A percentile compares a stretch with the other conserved stretches of the same genome.
These are phyloP conservation scores for Platyrinchus mystaceus DNA, from an alignment of 2,797 vertebrate genomes.

Conservation along the genomic window DNA sequence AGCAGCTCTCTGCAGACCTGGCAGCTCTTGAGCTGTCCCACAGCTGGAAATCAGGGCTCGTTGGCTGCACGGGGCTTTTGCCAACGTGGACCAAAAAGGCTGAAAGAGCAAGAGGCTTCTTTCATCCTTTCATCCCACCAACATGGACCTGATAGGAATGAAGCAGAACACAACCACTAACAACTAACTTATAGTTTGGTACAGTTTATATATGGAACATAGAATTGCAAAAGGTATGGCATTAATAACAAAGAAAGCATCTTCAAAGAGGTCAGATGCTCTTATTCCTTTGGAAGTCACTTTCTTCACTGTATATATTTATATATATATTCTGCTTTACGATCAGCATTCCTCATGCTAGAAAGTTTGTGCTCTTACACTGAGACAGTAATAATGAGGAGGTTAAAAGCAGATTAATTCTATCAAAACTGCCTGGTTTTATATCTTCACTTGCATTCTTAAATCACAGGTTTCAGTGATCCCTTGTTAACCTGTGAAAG, in stretches of 20 bases:
- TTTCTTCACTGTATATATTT: not conserved
- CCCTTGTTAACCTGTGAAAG: not conserved
- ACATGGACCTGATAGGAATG: accelerated
- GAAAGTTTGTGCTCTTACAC: not conserved
- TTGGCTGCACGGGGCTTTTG: not conserved
- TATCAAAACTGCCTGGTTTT: not conserved
- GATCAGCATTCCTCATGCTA: not conserved
- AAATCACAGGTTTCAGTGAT: not conserved
- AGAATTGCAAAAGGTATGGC: not conserved
- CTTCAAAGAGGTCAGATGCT: not conserved
- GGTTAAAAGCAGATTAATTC: not conserved
- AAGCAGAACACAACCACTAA: not conserved
- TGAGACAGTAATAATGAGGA: not conserved
- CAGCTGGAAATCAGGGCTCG: not conserved
- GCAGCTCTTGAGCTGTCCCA: not conserved
- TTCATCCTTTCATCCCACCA: not conserved
- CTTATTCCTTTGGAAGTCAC: not conserved
- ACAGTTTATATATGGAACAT: not conserved
- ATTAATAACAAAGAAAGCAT: not conserved
- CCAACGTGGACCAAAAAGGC: not conserved
- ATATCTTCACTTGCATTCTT: not conserved
- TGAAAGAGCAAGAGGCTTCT: not conserved
- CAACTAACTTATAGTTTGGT: not conserved
- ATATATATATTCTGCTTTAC: not conserved
- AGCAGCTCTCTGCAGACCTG: not conserved